A percentile compares a stretch with the other conserved stretches of the same genome.
Conservation (phyloP, 2,888 invertebrate genomes). For the Eledone cirrhosa region DNA sequence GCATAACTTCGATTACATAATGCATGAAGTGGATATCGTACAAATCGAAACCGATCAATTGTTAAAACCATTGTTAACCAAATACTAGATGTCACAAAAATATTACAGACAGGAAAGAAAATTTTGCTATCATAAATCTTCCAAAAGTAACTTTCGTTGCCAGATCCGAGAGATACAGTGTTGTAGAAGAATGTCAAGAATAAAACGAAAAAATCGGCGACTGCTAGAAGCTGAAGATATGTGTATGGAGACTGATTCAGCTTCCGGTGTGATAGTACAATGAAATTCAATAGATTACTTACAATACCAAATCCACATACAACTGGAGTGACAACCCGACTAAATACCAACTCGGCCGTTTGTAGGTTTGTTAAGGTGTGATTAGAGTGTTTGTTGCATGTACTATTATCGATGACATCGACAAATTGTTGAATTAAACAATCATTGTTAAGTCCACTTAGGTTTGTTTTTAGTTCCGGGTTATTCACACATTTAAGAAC, state of each 20-base stretch:
- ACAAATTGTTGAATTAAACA: no score
- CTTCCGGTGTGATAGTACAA: conserved; percentile 55
- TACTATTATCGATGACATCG: no score
- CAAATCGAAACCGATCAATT: conserved; percentile 59
- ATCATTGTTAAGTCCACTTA: no score
- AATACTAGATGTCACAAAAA: conserved; percentile 56
- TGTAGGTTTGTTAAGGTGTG: not conserved
- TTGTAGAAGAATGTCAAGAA: conserved; percentile 51
- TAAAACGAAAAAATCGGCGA: conserved; percentile 56
- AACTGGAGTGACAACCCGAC: conserved; percentile 43
- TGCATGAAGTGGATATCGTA: conserved; percentile 58
- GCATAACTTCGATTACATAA: conserved; percentile 56
- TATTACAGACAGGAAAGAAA: conserved; percentile 55
- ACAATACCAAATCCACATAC: conserved; percentile 61
- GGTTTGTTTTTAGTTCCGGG: no score
- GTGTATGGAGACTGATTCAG: conserved; percentile 63
- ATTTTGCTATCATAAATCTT: conserved; percentile 52
- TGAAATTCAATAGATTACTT: conserved; percentile 58
- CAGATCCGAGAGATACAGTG: conserved; percentile 41
- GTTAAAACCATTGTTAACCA: conserved; percentile 60
- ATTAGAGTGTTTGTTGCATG: no score
- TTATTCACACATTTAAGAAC: no score
- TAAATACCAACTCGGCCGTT: not conserved
- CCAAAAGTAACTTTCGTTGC: conserved; percentile 44
- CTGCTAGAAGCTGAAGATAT: conserved; percentile 59